Evolutionary conservation across 2,113 vertebrate genomes (phyloP).

Genomic region (Nettapus auritus): DNA sequence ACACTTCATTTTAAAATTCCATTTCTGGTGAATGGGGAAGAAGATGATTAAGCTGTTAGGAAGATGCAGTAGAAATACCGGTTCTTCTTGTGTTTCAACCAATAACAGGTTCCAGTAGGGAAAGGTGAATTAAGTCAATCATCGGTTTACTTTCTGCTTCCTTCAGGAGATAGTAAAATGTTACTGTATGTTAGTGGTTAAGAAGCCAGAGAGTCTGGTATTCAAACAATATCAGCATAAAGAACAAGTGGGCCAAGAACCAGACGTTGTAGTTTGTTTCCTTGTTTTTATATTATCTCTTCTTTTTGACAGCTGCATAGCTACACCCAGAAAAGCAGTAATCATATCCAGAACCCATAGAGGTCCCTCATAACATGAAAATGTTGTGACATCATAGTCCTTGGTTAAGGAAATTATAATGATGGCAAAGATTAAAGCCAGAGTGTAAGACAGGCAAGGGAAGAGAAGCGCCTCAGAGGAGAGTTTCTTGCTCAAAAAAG

Average conservation of each 20-base stretch:
- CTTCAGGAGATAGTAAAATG: neutral
- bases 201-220: neutral
- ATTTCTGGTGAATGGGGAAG: neutral
- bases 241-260: neutral
- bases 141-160: conserved; percentile 5
- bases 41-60: neutral
- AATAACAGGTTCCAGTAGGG: conserved; percentile 9
- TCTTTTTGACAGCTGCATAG: conserved; percentile 15
- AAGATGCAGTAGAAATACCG: neutral
- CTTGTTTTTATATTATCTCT: conserved; percentile 6
- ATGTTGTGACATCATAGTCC: conserved; percentile 55
- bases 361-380: conserved; percentile 56
- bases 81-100: conserved; percentile 29
- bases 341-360: conserved; percentile 40
- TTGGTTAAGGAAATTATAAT: conserved; percentile 64
- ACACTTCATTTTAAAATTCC: conserved; percentile 28
- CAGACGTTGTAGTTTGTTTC: neutral
- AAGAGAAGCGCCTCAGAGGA: neutral
- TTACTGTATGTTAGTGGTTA: neutral
- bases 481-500: neutral
- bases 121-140: conserved; percentile 43
- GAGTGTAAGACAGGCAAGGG: neutral
- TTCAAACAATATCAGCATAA: neutral
- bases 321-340: conserved; percentile 23
- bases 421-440: conserved; percentile 56